Base-by-base conservation (phyloP, 2,888 invertebrate genomes). In the Heliconius hortense region DNA sequence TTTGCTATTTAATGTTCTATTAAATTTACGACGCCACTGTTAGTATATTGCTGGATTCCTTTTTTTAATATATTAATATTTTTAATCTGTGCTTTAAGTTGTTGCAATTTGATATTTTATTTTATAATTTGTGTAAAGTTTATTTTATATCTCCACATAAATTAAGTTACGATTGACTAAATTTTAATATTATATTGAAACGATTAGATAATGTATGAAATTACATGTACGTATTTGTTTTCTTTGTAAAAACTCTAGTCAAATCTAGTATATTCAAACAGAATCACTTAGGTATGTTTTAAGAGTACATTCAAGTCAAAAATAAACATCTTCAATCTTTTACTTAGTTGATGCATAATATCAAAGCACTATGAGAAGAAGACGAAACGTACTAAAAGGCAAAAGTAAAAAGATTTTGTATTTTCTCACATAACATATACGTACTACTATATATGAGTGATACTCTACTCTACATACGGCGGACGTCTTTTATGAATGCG, bases 1-100 rank as follows among this genome's bases (percentile, higher is more conserved):
- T 77, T 77, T 74, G 76, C 66, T 75, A 72, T 76, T 78, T 78
- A 75, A 77, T 78, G 72, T 76, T 59, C 70, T 60, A 70, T 70
- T 78, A 75, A 77, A 73, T 78, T 78, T 77, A 78, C 78, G 77
- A 77, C 69, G 63, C 67, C 26, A 59, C 72, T 62, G 28, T 66
- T 28, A 43, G 39, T 69, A 67, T 67, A 67, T 15, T n/a, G 31
- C 28, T 2, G 53, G 28, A 24, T 35, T 39, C 15, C 15, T 1
- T 43, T 59, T n/a, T 64, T 66, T 48, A 21, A 48, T n/a, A 28
- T 4, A 24, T 28, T 11, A 21, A 28, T 21, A 28, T 24, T 53
- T 53, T 68, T 69, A 31, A 56, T 48, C 48, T 67, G 31, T n/a
- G 1, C 28, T 53, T 56, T 31, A 56, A 56, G 13, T 31, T 31